Evolutionary conservation across 2,113 vertebrate species (phyloP).

Genomic region (Melanerpes formicivorus): DNA sequence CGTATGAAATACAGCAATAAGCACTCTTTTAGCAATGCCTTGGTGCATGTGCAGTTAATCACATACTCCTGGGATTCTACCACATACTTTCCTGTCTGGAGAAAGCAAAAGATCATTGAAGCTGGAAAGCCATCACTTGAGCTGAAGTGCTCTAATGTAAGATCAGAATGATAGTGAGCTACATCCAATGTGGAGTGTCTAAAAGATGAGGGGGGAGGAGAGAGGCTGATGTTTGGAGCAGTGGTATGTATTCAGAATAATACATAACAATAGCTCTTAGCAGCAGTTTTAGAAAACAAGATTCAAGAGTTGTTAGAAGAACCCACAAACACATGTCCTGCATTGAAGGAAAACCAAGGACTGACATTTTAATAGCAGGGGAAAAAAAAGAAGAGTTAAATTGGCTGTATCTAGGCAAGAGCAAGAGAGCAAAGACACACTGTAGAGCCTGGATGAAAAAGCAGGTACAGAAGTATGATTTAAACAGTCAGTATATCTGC

Average conservation of each 20-base stretch:
- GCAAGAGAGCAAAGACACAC: background rate
- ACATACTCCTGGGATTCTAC: background rate
- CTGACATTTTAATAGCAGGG: background rate
- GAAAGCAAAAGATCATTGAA: background rate
- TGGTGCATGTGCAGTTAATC: background rate
- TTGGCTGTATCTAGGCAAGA: background rate
- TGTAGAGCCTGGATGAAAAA: background rate
- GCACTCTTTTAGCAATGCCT: background rate
- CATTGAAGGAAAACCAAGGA: background rate
- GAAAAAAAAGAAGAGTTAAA: background rate
- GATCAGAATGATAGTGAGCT: background rate
- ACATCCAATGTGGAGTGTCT: background rate
- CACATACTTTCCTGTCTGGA: background rate
- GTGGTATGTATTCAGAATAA: background rate
- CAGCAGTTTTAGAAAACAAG: background rate
- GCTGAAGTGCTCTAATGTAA: background rate
- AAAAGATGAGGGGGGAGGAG: background rate
- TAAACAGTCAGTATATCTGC: background rate
- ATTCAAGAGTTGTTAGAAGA: background rate
- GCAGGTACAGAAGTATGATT: background rate
- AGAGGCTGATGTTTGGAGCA: background rate
- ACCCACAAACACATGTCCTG: background rate
- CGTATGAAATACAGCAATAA: fast-evolving
- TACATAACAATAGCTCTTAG: background rate
- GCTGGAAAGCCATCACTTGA: background rate